Evolutionary conservation across 2,797 vertebrate genomes (phyloP).

Genomic region (Enteromius fasciolatus): DNA sequence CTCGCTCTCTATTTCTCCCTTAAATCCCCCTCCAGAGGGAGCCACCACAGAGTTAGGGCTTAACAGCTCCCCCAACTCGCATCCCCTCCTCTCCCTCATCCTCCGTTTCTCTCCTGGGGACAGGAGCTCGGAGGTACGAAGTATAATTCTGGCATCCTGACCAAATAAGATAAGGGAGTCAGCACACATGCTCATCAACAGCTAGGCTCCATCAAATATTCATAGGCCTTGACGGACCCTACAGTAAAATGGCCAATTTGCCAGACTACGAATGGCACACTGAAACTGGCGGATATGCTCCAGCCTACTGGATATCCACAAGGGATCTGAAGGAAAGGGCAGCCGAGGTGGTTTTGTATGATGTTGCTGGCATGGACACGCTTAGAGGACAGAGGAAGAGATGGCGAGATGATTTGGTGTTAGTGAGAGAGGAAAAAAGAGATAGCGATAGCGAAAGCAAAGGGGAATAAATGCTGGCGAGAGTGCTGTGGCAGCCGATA

Average conservation of each 20-base stretch:
- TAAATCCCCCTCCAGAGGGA: slow-evolving; percentile 50
- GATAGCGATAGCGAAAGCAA: slow-evolving; percentile 11
- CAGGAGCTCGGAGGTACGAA: slow-evolving; percentile 46
- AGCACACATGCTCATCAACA: slow-evolving; percentile 65
- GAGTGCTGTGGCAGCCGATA: slow-evolving; percentile 49
- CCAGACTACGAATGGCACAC: slow-evolving; percentile 58
- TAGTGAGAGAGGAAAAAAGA: background rate
- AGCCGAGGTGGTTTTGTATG: slow-evolving; percentile 37
- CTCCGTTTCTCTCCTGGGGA: slow-evolving; percentile 46
- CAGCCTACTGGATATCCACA: slow-evolving; percentile 50
- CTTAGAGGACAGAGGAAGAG: slow-evolving; percentile 5
- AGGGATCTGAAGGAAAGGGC: slow-evolving; percentile 30
- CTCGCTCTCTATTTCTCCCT: slow-evolving; percentile 36
- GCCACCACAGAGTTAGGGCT: slow-evolving; percentile 52
- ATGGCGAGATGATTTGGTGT: slow-evolving; percentile 33
- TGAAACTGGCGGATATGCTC: slow-evolving; percentile 57
- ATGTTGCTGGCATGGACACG: slow-evolving; percentile 33
- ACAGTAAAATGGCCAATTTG: slow-evolving; percentile 68
- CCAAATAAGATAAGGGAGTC: slow-evolving; percentile 67
- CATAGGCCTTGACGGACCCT: slow-evolving; percentile 63
- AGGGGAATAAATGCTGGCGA: slow-evolving; percentile 19
- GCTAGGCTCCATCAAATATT: slow-evolving; percentile 64
- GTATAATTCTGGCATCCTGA: slow-evolving; percentile 63
- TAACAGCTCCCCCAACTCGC: slow-evolving; percentile 49
- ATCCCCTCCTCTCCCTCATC: slow-evolving; percentile 28